Conservation (phyloP, 2,797 vertebrate species). For the Zenarchopterus dispar region DNA sequence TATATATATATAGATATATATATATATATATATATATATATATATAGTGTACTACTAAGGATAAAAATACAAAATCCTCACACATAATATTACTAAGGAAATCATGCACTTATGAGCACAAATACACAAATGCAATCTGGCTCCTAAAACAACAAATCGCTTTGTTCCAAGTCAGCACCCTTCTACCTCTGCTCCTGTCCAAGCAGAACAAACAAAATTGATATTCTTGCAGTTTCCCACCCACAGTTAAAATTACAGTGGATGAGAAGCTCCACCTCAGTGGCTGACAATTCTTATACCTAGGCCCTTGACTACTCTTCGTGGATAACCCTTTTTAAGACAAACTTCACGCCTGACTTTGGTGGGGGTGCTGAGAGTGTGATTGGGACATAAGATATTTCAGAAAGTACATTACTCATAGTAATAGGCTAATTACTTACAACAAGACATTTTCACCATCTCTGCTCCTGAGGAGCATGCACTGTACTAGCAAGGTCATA, state of each 20-base stretch:
- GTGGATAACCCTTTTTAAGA: neutral
- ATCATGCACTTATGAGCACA: no score
- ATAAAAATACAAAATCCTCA: no score
- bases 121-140: no score
- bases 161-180: no score
- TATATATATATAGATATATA: no score
- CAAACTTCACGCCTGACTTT: neutral
- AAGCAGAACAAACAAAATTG: no score
- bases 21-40: no score
- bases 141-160: no score
- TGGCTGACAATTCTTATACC: neutral
- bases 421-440: conserved; percentile 24
- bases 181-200: no score
- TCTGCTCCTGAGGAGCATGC: neutral
- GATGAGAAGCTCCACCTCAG: no score
- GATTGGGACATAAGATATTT: neutral
- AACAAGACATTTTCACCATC: conserved; percentile 12
- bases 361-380: neutral
- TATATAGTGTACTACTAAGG: neutral
- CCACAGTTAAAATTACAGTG: no score
- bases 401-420: conserved; percentile 1
- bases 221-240: no score
- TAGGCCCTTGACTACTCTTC: neutral
- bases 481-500: conserved; percentile 8
- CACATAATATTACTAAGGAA: neutral